These are phyloP conservation scores for Mormyrus iriodes DNA, from an alignment of 2,113 vertebrate species.

Conservation along the genomic window DNA sequence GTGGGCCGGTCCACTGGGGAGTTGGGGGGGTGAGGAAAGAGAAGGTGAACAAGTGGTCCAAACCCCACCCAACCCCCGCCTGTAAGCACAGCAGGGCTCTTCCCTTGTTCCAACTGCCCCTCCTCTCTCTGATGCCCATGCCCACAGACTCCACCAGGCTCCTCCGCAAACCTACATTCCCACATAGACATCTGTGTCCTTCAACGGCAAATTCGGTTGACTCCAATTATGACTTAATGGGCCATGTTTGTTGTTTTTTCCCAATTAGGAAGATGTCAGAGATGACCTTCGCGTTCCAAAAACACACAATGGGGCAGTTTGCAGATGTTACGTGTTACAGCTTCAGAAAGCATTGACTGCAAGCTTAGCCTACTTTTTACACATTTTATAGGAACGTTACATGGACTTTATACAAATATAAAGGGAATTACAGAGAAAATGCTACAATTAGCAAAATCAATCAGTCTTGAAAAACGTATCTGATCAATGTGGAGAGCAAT, in stretches of 20 bases:
- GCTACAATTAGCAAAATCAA: not conserved
- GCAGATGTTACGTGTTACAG: not conserved
- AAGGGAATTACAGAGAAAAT: not conserved
- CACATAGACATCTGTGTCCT: not conserved
- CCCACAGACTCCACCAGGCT: not conserved
- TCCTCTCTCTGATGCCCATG: not conserved
- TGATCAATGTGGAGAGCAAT: not conserved
- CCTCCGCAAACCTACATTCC: not conserved
- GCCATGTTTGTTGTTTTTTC: not conserved
- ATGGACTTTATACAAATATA: not conserved
- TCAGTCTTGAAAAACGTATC: not conserved
- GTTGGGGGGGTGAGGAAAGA: constrained; percentile 14
- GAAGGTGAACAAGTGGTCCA: constrained; percentile 20
- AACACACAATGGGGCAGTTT: not conserved
- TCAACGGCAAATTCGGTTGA: constrained; percentile 6
- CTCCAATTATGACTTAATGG: constrained; percentile 1
- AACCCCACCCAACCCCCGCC: constrained; percentile 1
- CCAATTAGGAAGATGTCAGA: not conserved
- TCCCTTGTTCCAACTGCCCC: not conserved
- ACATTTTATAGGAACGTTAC: not conserved
- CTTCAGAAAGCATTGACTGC: not conserved
- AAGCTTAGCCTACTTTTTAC: not conserved
- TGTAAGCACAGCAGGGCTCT: not conserved
- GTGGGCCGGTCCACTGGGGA: constrained; percentile 30
- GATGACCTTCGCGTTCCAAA: not conserved